phyloP scores from a whole-genome alignment of 2,888 invertebrate genomes.

The Drosophila flavopinicola region DNA sequence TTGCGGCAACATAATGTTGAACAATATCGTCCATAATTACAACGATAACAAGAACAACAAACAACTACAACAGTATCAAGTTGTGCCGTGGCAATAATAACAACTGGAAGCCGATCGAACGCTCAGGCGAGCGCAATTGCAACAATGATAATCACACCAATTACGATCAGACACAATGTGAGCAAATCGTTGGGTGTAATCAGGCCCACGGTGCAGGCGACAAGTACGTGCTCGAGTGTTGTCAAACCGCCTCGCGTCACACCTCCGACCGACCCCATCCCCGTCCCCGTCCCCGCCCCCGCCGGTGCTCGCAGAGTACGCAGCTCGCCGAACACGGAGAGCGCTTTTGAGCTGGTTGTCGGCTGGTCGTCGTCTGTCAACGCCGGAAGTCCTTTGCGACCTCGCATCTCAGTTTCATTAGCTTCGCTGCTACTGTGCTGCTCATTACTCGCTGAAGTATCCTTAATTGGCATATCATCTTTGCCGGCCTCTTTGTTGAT shows the following conservation, averaged over 20 bases:
- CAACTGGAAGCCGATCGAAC: constrained; percentile 22
- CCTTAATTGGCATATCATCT: constrained; percentile 41
- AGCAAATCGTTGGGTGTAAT: constrained; percentile 89
- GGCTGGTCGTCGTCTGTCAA: constrained; percentile 62
- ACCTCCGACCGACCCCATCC: constrained; percentile 25
- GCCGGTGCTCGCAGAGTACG: constrained; percentile 49
- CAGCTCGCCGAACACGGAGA: constrained; percentile 80
- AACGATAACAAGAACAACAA: constrained; percentile 48
- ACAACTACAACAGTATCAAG: constrained; percentile 30
- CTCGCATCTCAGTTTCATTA: constrained; percentile 34
- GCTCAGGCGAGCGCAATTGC: constrained; percentile 85
- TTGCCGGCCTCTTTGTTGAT: constrained; percentile 1
- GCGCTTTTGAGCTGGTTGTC: constrained; percentile 66
- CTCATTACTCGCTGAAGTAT: constrained; percentile 51
- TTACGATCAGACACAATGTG: constrained; percentile 90
- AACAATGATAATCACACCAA: constrained; percentile 90
- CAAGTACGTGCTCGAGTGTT: constrained; percentile 87
- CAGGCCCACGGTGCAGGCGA: constrained; percentile 91
- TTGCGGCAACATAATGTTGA: constrained; percentile 14
- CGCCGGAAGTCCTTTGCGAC: constrained; percentile 58
- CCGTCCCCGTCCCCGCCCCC: constrained; percentile 6
- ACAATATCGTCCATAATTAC: constrained; percentile 42
- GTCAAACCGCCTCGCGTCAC: constrained; percentile 76
- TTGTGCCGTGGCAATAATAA: constrained; percentile 18
- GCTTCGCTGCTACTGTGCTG: constrained; percentile 18